Percentiles rank a stretch among this genome's conserved stretches.
Conservation (phyloP, 2,888 invertebrate genomes). For the Caenorhabditis drosophilae region DNA sequence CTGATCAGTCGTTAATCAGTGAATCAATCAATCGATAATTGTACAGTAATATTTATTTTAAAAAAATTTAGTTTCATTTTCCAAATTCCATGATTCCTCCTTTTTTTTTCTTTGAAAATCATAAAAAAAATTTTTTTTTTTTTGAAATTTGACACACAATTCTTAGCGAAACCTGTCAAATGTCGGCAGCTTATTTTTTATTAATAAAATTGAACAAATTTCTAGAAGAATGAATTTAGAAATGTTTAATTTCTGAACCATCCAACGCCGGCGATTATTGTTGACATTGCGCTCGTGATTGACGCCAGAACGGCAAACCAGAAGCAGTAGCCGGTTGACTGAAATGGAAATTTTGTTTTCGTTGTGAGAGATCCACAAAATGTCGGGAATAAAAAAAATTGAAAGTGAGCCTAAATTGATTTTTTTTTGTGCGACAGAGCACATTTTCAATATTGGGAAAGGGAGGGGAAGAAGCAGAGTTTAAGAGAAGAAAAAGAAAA, state of each 20-base stretch:
- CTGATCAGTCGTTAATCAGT: too few relatives aligned
- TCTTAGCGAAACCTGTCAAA: neutral
- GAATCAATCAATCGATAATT: too few relatives aligned
- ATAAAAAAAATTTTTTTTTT: too few relatives aligned
- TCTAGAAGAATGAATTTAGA: neutral
- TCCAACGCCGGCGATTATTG: slow-evolving; percentile 19
- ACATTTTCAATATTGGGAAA: too few relatives aligned
- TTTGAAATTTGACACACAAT: too few relatives aligned
- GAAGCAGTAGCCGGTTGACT: slow-evolving; percentile 22
- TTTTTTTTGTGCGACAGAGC: too few relatives aligned
- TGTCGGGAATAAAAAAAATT: neutral
- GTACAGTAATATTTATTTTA: too few relatives aligned
- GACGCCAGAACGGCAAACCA: slow-evolving; percentile 22
- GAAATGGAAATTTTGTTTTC: neutral
- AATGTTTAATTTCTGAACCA: slow-evolving; percentile 11
- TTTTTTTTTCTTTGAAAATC: too few relatives aligned
- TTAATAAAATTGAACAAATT: neutral
- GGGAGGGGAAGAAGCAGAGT: neutral
- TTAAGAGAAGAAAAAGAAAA: neutral
- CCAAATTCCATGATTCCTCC: too few relatives aligned
- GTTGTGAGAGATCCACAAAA: neutral
- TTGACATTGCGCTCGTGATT: slow-evolving; percentile 8
- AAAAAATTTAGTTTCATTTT: too few relatives aligned
- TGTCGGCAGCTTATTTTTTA: neutral
- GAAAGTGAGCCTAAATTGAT: neutral